phyloP scores from a whole-genome alignment of 1,140 invertebrate species.

The Nasonia vitripennis region DNA sequence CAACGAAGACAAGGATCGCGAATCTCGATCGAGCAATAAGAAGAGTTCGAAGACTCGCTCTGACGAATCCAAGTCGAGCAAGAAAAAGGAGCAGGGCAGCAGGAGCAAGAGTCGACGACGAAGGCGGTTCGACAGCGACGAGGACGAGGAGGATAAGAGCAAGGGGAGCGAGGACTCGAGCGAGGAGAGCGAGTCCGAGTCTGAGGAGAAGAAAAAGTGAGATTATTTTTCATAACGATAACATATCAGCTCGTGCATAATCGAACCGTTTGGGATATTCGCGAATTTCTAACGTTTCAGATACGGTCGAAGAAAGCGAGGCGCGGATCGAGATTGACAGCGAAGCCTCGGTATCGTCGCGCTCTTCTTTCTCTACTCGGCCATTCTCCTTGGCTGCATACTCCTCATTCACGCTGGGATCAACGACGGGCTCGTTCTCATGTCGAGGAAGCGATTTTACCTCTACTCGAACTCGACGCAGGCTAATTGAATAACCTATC shows the following conservation, averaged over 20 bases:
- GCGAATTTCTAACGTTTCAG: slow-evolving; percentile 55
- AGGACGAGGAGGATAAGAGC: slow-evolving; percentile 49
- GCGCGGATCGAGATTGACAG: slow-evolving; percentile 75
- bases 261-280: not conserved
- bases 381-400: slow-evolving; percentile 76
- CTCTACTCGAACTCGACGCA: not conserved
- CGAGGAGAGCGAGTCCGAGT: slow-evolving; percentile 59
- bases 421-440: slow-evolving; percentile 66
- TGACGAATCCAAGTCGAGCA: not conserved
- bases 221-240: not conserved
- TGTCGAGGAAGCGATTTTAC: not conserved
- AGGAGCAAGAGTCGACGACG: not conserved
- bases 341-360: slow-evolving; percentile 76
- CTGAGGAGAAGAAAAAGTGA: slow-evolving; percentile 62
- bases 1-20: slow-evolving; percentile 8
- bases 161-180: slow-evolving; percentile 53
- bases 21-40: not conserved
- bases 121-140: slow-evolving; percentile 26
- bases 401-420: slow-evolving; percentile 78
- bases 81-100: not conserved
- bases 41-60: not conserved
- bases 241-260: too few relatives aligned
- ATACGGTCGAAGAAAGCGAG: slow-evolving; percentile 63
- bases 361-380: slow-evolving; percentile 76
- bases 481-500: not conserved